These are phyloP conservation scores for Drosophila acutilabella DNA, from an alignment of 2,888 invertebrate species.

Conservation along the genomic window DNA sequence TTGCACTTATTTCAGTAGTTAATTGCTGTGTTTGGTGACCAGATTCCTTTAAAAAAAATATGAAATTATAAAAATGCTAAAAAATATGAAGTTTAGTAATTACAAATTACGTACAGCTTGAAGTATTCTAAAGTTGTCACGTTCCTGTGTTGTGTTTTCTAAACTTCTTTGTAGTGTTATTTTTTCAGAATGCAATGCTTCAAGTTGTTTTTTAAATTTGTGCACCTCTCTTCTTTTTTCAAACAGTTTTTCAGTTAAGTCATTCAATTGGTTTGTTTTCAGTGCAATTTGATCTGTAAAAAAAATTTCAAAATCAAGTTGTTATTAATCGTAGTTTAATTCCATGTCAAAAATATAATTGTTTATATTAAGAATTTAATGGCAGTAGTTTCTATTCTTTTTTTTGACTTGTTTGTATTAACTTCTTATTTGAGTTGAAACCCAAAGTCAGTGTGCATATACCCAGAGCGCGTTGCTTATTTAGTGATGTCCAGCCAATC, in stretches of 20 bases:
- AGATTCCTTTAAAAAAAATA: constrained; percentile 85
- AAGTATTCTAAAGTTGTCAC: constrained; percentile 90
- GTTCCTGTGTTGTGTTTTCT: constrained; percentile 89
- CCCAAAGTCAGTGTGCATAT: too few relatives aligned
- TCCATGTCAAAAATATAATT: too few relatives aligned
- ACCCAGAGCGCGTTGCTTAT: too few relatives aligned
- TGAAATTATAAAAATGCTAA: not conserved
- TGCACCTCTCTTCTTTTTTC: constrained; percentile 75
- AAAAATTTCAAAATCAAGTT: not conserved
- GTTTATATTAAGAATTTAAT: too few relatives aligned
- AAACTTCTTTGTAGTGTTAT: constrained; percentile 92
- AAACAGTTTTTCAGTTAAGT: constrained; percentile 75
- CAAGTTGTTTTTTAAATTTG: constrained; percentile 88
- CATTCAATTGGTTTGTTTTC: constrained; percentile 79
- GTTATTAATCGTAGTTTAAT: too few relatives aligned
- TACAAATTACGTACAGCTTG: constrained; percentile 87
- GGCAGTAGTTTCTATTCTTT: too few relatives aligned
- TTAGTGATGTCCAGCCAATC: too few relatives aligned
- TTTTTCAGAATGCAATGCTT: constrained; percentile 91
- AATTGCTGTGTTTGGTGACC: constrained; percentile 92
- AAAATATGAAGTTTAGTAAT: not conserved
- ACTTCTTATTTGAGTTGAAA: too few relatives aligned
- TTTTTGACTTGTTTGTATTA: too few relatives aligned
- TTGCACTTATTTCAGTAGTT: constrained; percentile 92
- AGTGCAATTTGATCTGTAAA: constrained; percentile 76